phyloP scores from a whole-genome alignment of 2,797 vertebrate species.

The Sardinella longiceps region DNA sequence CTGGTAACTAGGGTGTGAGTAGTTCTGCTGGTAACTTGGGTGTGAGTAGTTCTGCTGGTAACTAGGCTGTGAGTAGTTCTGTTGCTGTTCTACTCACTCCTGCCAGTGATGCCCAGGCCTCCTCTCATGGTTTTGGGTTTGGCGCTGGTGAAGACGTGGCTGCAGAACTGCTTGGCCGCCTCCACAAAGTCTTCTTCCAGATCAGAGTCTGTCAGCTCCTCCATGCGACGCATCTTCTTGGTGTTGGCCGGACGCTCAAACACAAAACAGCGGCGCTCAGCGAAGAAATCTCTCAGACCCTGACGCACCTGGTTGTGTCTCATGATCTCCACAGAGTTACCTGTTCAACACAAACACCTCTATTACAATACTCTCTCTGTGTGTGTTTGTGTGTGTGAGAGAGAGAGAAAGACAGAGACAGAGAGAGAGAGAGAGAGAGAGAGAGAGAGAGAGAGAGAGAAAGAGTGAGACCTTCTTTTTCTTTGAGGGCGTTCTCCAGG shows the following conservation, averaged over 20 bases:
- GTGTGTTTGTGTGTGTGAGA: not conserved
- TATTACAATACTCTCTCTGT: not conserved
- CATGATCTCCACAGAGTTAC: not conserved
- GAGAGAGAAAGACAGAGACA: not conserved
- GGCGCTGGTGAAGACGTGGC: constrained; percentile 58
- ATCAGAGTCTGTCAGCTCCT: constrained; percentile 53
- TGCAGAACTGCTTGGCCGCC: constrained; percentile 64
- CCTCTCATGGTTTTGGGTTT: constrained; percentile 63
- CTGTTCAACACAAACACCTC: constrained; percentile 29
- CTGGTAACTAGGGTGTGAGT: not conserved
- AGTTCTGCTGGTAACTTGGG: not conserved
- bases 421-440: too few relatives aligned
- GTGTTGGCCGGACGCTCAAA: constrained; percentile 62
- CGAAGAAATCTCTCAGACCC: constrained; percentile 68
- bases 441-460: not conserved
- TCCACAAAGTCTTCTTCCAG: constrained; percentile 62
- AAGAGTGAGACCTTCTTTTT: constrained; percentile 53
- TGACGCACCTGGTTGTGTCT: constrained; percentile 60
- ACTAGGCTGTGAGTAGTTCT: not conserved
- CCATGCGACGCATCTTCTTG: constrained; percentile 56
- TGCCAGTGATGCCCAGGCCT: constrained; percentile 60
- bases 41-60: not conserved
- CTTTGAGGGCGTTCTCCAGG: constrained; percentile 64
- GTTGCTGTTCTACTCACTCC: constrained; percentile 57
- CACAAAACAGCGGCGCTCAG: constrained; percentile 69